Evolutionary conservation across 2,797 vertebrate genomes (phyloP), one percentile per base, ranked within the genome.

Genomic region (Sciurus vulgaris): DNA sequence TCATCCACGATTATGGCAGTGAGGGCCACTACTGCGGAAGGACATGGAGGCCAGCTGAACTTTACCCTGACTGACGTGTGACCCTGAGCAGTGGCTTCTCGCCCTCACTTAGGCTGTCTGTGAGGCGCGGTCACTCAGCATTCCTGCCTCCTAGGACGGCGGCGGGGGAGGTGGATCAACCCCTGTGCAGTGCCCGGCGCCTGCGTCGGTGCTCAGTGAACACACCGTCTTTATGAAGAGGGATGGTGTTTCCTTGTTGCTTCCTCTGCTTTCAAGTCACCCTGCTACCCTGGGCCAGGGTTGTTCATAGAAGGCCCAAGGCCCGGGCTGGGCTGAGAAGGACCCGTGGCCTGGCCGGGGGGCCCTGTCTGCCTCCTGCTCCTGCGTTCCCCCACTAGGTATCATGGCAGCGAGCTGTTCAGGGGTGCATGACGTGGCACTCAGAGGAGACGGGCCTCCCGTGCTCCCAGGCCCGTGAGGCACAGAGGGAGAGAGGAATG

Each of bases 191-290:
- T 18, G 7, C 38, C 54, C 41, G 38, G 20, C 47, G 51, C 28
- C 0, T 12, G 2, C 4, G 17, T 33, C 67, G 38, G 17, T 83
- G 9, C 77, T 63, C 12, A 28, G 20, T 33, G 51, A 91, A 83
- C 7, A 5, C 17, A 35, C 47, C 30, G 0, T 38, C 72, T 0
- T 24, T 59, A 14, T 38, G 69, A 38, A 35, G 14, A 11, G 15
- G 13, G 12, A 12, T 35, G 2, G 28, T 59, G 2, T 8, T 61
- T 5, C 77, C 28, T 12, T 38, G 82, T 12, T 38, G 82, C 11
- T 85, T 33, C 47, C 54, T 81, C 94, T 76, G 24, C 30, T 69
- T 86, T 59, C 65, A 4, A 51, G 28, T 78, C 59, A 4, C 67
- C 63, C 79, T 77, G 11, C n/a, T 35, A 8, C 38, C 33, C 33